These are phyloP conservation scores for Neodontobutis hainanensis DNA, from an alignment of 2,113 vertebrate genomes.

Conservation along the genomic window DNA sequence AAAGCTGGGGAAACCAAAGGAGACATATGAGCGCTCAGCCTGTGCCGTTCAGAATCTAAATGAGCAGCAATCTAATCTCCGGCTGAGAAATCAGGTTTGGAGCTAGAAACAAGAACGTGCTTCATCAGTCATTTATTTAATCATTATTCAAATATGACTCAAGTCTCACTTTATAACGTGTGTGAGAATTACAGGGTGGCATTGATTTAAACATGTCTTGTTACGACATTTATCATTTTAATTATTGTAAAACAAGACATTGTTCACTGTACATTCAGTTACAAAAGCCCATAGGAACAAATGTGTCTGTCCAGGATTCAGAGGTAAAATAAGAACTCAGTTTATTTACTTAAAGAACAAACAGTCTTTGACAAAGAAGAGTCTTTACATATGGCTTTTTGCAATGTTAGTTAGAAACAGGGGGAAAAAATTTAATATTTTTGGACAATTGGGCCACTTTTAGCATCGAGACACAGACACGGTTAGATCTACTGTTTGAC, in stretches of 20 bases:
- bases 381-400: too few relatives aligned
- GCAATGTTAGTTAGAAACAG: too few relatives aligned
- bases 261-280: background rate
- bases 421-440: too few relatives aligned
- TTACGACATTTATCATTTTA: slow-evolving; percentile 1
- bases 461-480: too few relatives aligned
- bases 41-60: slow-evolving; percentile 13
- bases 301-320: background rate
- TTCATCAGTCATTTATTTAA: slow-evolving; percentile 16
- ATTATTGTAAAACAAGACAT: slow-evolving; percentile 9
- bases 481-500: too few relatives aligned
- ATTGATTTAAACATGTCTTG: background rate
- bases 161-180: background rate
- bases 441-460: too few relatives aligned
- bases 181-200: slow-evolving; percentile 5
- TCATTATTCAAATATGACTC: slow-evolving; percentile 4
- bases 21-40: slow-evolving; percentile 3
- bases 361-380: too few relatives aligned
- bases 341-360: background rate
- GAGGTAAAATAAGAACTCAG: too few relatives aligned
- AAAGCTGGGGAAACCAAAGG: background rate
- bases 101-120: background rate
- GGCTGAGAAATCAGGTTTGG: slow-evolving; percentile 28
- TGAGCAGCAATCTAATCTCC: slow-evolving; percentile 27
- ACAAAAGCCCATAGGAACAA: slow-evolving; percentile 1